Percentiles rank a stretch among this genome's conserved stretches.
These are phyloP conservation scores for Atrichornis clamosus DNA, from an alignment of 2,113 vertebrate genomes.

Conservation along the genomic window DNA sequence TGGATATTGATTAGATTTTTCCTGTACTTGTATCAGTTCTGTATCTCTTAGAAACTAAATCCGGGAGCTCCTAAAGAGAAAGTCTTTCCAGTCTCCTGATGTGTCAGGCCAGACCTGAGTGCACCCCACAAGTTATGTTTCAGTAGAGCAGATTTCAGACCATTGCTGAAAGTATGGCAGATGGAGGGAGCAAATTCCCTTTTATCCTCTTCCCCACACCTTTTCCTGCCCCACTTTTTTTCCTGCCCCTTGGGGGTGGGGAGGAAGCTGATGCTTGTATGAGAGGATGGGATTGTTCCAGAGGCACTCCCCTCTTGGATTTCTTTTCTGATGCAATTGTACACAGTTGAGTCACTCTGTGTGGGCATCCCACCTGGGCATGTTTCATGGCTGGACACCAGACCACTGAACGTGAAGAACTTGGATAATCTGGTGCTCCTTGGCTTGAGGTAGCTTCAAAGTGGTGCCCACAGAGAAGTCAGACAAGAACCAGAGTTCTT, in stretches of 20 bases:
- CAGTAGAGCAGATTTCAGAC: background rate
- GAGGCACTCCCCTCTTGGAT: background rate
- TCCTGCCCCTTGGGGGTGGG: background rate
- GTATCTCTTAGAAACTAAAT: background rate
- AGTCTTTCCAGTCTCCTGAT: background rate
- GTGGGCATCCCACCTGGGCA: background rate
- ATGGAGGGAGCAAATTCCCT: background rate
- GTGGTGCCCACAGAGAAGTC: background rate
- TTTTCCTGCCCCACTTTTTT: background rate
- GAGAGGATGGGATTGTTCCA: background rate
- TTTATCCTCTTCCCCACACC: background rate
- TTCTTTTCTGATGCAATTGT: background rate
- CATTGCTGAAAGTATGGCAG: background rate
- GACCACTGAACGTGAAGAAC: background rate
- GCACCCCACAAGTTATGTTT: background rate
- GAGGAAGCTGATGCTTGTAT: background rate
- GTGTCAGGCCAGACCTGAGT: background rate
- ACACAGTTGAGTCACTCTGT: background rate
- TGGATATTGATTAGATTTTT: background rate
- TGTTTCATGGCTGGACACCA: background rate
- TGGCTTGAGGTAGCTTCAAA: background rate
- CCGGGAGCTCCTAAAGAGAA: background rate
- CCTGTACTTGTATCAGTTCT: background rate
- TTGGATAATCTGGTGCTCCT: background rate
- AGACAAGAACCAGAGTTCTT: background rate